A percentile compares a stretch with the other conserved stretches of the same genome.
Conservation (phyloP, 64 coral and sea anemone genomes). For the Cladopsammia gracilis region DNA sequence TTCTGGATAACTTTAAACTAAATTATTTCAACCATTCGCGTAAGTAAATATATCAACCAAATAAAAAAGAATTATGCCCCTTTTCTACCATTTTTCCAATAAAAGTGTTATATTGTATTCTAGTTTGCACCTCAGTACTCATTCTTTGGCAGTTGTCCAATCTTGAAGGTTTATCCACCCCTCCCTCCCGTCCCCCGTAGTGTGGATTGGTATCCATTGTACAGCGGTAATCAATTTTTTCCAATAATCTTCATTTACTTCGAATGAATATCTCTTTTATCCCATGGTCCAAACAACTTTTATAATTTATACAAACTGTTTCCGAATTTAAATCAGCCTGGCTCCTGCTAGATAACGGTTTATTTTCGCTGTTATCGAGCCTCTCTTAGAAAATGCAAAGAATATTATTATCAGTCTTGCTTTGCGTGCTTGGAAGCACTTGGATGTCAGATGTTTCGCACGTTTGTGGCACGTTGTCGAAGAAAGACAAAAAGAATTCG, state of each 20-base stretch:
- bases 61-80: no score
- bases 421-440: neutral
- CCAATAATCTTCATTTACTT: neutral
- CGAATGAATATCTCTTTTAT: no score
- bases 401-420: neutral
- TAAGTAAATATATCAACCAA: no score
- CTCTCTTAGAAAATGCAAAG: neutral
- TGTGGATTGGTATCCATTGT: neutral
- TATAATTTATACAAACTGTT: neutral
- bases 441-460: constrained; percentile 5
- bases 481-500: constrained; percentile 28
- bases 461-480: constrained; percentile 22
- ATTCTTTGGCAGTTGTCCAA: no score
- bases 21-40: no score
- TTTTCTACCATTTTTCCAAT: no score
- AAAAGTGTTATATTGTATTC: no score
- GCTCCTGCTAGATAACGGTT: neutral
- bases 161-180: neutral
- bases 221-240: neutral
- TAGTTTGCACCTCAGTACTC: no score
- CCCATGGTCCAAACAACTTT: no score
- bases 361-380: neutral
- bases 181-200: neutral
- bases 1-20: no score
- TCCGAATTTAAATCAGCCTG: neutral